Evolutionary conservation across 2,113 vertebrate genomes (phyloP).

Genomic region (Cynocephalus volans): DNA sequence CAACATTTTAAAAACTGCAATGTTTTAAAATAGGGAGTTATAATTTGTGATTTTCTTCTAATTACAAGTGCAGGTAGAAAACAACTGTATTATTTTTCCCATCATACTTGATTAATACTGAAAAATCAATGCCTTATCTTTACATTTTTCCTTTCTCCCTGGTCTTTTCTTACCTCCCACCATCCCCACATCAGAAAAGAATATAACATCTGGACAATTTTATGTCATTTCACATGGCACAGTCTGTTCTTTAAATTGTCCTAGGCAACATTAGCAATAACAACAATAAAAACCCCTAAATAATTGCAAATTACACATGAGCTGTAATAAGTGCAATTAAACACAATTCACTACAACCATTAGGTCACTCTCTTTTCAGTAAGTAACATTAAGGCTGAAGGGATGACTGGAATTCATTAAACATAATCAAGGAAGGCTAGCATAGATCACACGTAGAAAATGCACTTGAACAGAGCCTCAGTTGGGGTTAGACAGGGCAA

Average conservation of each 20-base stretch:
- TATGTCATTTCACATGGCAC: neutral
- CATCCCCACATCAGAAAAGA: neutral
- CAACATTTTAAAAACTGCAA: neutral
- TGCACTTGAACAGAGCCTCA: neutral
- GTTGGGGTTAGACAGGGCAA: neutral
- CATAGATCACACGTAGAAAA: conserved; percentile 65
- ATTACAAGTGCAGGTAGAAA: neutral
- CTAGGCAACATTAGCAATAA: conserved; percentile 58
- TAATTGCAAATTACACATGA: conserved; percentile 63
- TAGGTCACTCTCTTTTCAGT: conserved; percentile 70
- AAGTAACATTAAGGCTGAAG: conserved; percentile 61
- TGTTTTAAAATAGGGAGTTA: neutral
- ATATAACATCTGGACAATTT: conserved; percentile 61
- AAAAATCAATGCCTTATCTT: neutral
- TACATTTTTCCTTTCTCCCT: neutral
- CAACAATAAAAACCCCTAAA: conserved; percentile 32
- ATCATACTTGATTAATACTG: neutral
- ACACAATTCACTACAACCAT: conserved; percentile 66
- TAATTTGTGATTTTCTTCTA: neutral
- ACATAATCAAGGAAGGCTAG: conserved; percentile 50
- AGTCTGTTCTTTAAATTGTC: conserved; percentile 39
- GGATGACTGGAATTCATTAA: conserved; percentile 72
- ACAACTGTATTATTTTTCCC: neutral
- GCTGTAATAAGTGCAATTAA: conserved; percentile 72
- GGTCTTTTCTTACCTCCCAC: neutral